A percentile compares a stretch with the other conserved stretches of the same genome.
These are phyloP conservation scores for Polypedilum vanderplanki DNA, from an alignment of 1,140 invertebrate genomes.

Conservation along the genomic window DNA sequence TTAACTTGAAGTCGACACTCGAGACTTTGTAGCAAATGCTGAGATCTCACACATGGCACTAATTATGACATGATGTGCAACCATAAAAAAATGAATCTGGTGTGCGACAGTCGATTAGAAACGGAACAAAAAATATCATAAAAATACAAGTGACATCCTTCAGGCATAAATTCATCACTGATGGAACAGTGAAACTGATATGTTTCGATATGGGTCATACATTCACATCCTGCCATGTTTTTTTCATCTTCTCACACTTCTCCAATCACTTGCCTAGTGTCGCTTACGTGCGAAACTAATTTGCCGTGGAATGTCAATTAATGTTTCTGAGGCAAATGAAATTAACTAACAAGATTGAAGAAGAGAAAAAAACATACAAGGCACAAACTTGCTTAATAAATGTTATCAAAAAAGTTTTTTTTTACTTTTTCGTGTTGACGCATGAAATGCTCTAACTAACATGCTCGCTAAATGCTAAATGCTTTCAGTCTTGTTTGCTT, in stretches of 20 bases:
- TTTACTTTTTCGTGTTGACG: background rate
- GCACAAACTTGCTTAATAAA: conserved; percentile 5
- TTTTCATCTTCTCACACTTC: background rate
- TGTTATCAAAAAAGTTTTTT: conserved; percentile 13
- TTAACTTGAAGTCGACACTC: no score
- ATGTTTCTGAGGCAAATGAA: background rate
- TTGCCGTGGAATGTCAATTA: conserved; percentile 10
- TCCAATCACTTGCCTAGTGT: background rate
- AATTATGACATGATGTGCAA: no score
- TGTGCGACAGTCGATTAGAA: background rate
- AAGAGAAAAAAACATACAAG: background rate
- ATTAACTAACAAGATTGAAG: conserved; percentile 13
- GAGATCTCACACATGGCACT: no score
- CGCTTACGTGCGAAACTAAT: conserved; percentile 16
- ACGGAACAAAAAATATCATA: background rate
- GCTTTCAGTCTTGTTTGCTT: background rate
- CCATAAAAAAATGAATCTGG: no score
- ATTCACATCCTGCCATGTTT: background rate
- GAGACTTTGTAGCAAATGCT: no score
- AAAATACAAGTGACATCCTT: no score
- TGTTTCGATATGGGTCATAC: background rate
- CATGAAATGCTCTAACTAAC: background rate
- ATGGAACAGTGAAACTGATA: conserved; percentile 6
- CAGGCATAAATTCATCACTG: background rate
- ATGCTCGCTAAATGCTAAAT: background rate